Base-by-base conservation (phyloP, 2,888 invertebrate genomes). In the Tupiocoris notatus region DNA sequence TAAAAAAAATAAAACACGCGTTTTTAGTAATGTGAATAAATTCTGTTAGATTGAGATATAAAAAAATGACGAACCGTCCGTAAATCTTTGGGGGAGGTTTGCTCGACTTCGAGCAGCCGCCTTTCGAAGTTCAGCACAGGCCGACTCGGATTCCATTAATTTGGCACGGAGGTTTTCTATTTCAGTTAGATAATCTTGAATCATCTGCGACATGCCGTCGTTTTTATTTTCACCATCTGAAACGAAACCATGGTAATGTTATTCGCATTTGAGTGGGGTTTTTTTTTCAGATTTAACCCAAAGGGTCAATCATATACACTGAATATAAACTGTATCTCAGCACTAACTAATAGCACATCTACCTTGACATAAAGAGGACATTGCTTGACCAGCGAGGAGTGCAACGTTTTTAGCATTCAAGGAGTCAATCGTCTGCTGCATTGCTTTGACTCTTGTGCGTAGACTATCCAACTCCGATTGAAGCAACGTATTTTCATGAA, bases 401-500 rank as follows among this genome's bases (percentile, higher is more conserved):
- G 92, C 89, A 2, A 92, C 90, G 84, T 96, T 96, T 83, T 91
- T 89, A 0, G 90, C 89, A 0, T 93, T 94, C 63, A 98, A 84
- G 74, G 91, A 89, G 80, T 96, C 95, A 21, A 96, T 91, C 0
- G 97, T 96, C 82, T 96, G 95, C 83, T 96, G 96, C 88, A 98
- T 89, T 1, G 96, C 95, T 86, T 98, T 98, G 0, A 98, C 89
- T 70, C 98, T 86, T 12, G 93, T 92, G 62, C 95, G 87, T 54
- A 98, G 86, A 79, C 94, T 92, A 82, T 93, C 93, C 79, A 94
- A 91, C 84, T 98, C 98, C 68, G 91, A 90, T 81, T 92, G 91
- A 0, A 98, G 87, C 89, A 98, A 92, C 22, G 91, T 92, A 85
- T 97, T 98, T 86, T 99, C 98, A 83, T 96, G 93, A 83, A 92